Conservation (phyloP, 64 coral and sea anemone genomes). For the Acropora yongei region DNA sequence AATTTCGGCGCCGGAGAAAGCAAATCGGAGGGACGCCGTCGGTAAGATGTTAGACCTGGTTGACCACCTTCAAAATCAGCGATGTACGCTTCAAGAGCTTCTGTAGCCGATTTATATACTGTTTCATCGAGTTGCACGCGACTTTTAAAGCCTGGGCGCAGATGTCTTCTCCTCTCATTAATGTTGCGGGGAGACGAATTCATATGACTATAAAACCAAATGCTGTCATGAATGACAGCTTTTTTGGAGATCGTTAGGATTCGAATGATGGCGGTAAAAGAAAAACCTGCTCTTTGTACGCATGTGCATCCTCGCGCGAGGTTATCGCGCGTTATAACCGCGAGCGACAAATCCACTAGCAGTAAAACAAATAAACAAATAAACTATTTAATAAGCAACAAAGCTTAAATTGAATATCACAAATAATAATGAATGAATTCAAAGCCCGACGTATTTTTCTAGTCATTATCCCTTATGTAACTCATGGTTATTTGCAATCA, state of each 20-base stretch:
- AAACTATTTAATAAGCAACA: no score
- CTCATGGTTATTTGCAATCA: no score
- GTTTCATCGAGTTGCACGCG: conserved; percentile 52
- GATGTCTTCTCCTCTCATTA: conserved; percentile 25
- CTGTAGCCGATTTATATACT: conserved; percentile 78
- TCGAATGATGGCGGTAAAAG: conserved; percentile 99
- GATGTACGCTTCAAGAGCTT: conserved; percentile 90
- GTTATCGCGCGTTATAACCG: background rate
- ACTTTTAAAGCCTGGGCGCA: conserved; percentile 33
- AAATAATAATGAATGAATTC: no score
- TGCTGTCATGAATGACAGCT: conserved; percentile 49
- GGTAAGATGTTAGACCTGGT: conserved; percentile 15
- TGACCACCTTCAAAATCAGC: conserved; percentile 65
- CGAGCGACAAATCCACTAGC: no score
- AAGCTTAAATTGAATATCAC: no score
- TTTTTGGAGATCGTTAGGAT: conserved; percentile 70
- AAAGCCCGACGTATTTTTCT: no score
- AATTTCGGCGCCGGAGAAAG: conserved; percentile 86
- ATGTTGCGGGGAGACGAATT: conserved; percentile 68
- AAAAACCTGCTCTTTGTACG: conserved; percentile 56
- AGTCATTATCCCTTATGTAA: no score
- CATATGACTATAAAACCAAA: conserved; percentile 95
- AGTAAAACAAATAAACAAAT: no score
- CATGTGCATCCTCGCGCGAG: conserved; percentile 43
- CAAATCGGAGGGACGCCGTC: conserved; percentile 76